phyloP scores from a whole-genome alignment of 1,140 invertebrate species.

The Anastrepha ludens region DNA sequence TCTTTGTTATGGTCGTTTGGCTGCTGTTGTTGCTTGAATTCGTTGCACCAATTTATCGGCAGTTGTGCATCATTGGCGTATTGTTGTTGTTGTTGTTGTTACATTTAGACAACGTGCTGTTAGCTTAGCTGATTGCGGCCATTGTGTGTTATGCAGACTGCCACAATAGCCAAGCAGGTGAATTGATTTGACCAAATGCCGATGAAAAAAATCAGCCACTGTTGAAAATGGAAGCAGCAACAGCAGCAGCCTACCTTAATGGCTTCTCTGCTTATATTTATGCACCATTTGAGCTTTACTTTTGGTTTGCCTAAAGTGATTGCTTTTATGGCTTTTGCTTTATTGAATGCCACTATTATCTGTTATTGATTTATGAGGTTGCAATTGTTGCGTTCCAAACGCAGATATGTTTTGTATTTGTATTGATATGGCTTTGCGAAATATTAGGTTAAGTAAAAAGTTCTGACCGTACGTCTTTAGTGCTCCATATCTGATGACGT shows the following conservation, averaged over 20 bases:
- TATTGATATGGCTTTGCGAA: neutral
- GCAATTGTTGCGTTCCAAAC: neutral
- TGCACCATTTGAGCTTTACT: conserved; percentile 32
- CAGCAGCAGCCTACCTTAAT: neutral
- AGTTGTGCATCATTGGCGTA: conserved; percentile 42
- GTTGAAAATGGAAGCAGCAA: neutral
- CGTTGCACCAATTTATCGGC: conserved; percentile 44
- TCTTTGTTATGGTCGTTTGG: conserved; percentile 29
- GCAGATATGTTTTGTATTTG: neutral
- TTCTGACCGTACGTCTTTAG: too few species aligned
- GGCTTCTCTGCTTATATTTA: conserved; percentile 40
- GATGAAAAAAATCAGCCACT: neutral
- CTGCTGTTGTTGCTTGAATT: neutral
- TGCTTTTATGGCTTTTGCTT: conserved; percentile 34
- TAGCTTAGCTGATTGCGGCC: conserved; percentile 33
- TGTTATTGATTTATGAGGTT: conserved; percentile 50
- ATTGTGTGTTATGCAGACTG: neutral
- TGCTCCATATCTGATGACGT: too few species aligned
- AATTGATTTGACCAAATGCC: conserved; percentile 36
- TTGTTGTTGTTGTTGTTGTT: neutral
- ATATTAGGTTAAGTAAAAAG: too few species aligned
- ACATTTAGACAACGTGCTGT: conserved; percentile 16
- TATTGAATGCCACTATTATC: conserved; percentile 43
- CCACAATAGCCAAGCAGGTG: neutral
- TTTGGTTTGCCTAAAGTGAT: conserved; percentile 26